Evolutionary conservation across 2,113 vertebrate genomes (phyloP).

Genomic region (Salminus brasiliensis): DNA sequence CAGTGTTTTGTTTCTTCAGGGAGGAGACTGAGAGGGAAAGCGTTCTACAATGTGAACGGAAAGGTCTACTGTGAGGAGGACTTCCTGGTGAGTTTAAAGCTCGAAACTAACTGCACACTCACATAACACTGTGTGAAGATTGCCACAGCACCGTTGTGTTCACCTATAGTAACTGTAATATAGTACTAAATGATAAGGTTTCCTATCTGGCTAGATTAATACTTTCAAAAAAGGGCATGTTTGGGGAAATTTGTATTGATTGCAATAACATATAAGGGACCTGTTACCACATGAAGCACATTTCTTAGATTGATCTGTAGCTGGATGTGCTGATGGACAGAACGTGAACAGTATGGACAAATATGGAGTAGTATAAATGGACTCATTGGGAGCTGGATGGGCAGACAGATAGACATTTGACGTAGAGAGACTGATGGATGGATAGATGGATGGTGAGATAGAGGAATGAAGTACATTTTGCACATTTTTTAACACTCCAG

Average conservation of each 20-base stretch:
- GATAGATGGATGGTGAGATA: constrained; percentile 40
- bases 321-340: background rate
- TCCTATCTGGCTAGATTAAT: no score
- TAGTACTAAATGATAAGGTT: no score
- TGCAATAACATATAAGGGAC: no score
- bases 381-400: constrained; percentile 19
- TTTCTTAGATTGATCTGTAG: background rate
- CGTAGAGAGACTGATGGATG: constrained; percentile 26
- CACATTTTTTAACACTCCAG: constrained; percentile 57
- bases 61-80: constrained; percentile 99
- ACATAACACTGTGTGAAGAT: no score
- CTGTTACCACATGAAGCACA: no score
- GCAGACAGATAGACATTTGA: constrained; percentile 26
- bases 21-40: constrained; percentile 93
- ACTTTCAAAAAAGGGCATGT: no score
- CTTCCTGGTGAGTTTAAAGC: constrained; percentile 87
- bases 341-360: background rate
- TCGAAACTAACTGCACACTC: no score
- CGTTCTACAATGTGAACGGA: constrained; percentile 96
- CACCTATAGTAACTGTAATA: no score
- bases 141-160: no score
- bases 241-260: no score
- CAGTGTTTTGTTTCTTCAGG: constrained; percentile 72
- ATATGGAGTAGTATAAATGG: background rate
- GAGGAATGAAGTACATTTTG: constrained; percentile 15